Evolutionary conservation across 2,888 invertebrate genomes (phyloP).

Genomic region (Athalia cordata): DNA sequence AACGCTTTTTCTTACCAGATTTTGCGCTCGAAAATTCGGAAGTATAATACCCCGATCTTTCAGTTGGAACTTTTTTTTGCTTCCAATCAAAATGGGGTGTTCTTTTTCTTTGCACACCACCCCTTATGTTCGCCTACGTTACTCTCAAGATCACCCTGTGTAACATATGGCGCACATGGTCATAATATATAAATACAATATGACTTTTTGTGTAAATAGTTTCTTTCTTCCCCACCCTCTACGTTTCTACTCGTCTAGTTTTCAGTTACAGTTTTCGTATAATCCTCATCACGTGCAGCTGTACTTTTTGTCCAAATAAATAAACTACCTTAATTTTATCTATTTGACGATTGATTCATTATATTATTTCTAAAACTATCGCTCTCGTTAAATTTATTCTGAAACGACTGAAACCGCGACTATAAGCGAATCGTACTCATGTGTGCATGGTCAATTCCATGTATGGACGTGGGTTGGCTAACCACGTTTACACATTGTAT

Average conservation of each 20-base stretch:
- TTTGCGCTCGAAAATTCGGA: too few relatives aligned
- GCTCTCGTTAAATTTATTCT: not conserved
- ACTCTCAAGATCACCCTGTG: not conserved
- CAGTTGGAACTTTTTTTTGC: not conserved
- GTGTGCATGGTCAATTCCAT: too few relatives aligned
- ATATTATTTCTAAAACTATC: conserved; percentile 55
- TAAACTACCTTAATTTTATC: conserved; percentile 54
- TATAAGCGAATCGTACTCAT: not conserved
- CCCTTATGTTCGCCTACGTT: not conserved
- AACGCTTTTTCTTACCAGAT: too few relatives aligned
- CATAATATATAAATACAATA: too few relatives aligned
- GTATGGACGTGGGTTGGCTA: not conserved
- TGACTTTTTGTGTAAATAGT: not conserved
- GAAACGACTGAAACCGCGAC: too few relatives aligned
- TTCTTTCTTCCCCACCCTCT: not conserved
- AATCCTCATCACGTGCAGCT: conserved; percentile 55
- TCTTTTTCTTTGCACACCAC: not conserved
- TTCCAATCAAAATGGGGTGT: not conserved
- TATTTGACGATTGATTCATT: conserved; percentile 51
- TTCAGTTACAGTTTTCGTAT: conserved; percentile 20
- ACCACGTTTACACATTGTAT: conserved; percentile 1
- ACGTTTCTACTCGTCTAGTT: not conserved
- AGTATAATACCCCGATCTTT: too few relatives aligned
- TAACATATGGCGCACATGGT: not conserved
- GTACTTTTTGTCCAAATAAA: conserved; percentile 53